Percentiles rank a stretch among this genome's conserved stretches.
These are phyloP conservation scores for Oryzias javanicus DNA, from an alignment of 2,113 vertebrate species.

Conservation along the genomic window DNA sequence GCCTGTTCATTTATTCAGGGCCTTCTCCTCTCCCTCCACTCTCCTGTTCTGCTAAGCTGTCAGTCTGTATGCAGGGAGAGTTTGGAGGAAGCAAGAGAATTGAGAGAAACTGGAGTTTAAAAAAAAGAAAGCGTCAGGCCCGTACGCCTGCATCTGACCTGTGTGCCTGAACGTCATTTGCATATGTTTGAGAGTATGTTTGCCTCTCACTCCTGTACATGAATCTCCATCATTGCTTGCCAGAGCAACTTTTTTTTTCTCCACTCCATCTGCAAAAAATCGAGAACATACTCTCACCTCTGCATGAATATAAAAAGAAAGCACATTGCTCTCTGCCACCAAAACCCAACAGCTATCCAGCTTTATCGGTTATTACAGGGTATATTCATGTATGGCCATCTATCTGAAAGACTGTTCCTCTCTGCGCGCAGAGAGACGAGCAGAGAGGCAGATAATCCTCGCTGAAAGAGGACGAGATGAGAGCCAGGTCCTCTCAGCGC, in stretches of 20 bases:
- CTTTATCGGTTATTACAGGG: slow-evolving; percentile 29
- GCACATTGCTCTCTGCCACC: background rate
- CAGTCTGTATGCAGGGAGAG: slow-evolving; percentile 22
- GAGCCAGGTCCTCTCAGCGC: slow-evolving; percentile 54
- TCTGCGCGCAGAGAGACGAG: slow-evolving; percentile 31
- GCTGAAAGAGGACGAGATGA: slow-evolving; percentile 60
- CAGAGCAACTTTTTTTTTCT: slow-evolving; percentile 19
- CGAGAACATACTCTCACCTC: slow-evolving; percentile 38
- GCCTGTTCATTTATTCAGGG: slow-evolving; percentile 68
- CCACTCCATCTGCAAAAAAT: slow-evolving; percentile 4
- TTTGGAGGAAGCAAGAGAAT: slow-evolving; percentile 13
- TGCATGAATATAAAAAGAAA: slow-evolving; percentile 12
- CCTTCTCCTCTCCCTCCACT: slow-evolving; percentile 34
- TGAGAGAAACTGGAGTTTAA: slow-evolving; percentile 13
- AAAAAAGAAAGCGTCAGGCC: slow-evolving; percentile 2
- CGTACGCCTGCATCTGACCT: slow-evolving; percentile 6
- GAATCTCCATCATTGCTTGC: slow-evolving; percentile 13
- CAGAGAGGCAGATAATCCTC: slow-evolving; percentile 51
- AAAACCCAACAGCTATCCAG: slow-evolving; percentile 9
- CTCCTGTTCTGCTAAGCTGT: slow-evolving; percentile 24
- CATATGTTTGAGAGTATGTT: slow-evolving; percentile 18
- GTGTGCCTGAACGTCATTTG: background rate
- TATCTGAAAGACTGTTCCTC: slow-evolving; percentile 33
- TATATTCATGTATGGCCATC: slow-evolving; percentile 15
- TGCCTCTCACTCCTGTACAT: slow-evolving; percentile 10